These are phyloP conservation scores for Alouatta palliata DNA, from an alignment of 2,113 vertebrate species.

Conservation along the genomic window DNA sequence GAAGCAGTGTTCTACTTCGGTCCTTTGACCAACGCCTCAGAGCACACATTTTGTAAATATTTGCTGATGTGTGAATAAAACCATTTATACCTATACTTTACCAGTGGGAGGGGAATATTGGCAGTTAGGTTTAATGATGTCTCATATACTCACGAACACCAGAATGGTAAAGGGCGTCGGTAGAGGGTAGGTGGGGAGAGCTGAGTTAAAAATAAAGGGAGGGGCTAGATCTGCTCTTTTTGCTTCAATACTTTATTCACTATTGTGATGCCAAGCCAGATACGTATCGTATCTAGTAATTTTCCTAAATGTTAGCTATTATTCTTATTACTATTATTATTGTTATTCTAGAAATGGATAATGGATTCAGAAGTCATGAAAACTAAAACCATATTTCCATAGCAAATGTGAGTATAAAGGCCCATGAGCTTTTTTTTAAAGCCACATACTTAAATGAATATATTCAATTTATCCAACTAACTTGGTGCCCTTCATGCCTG, in stretches of 20 bases:
- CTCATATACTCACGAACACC: neutral
- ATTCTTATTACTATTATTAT: slow-evolving; percentile 31
- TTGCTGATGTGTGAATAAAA: slow-evolving; percentile 39
- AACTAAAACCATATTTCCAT: slow-evolving; percentile 32
- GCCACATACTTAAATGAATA: neutral
- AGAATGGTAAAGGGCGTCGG: neutral
- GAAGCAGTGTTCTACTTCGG: neutral
- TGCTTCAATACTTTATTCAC: neutral
- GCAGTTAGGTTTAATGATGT: slow-evolving; percentile 36
- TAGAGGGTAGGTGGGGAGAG: neutral
- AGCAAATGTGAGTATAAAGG: neutral
- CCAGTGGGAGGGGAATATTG: slow-evolving; percentile 42
- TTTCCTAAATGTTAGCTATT: slow-evolving; percentile 40
- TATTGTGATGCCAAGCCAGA: neutral
- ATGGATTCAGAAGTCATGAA: slow-evolving; percentile 47
- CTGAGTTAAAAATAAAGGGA: neutral
- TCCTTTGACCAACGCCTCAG: neutral
- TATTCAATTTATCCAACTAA: slow-evolving; percentile 31
- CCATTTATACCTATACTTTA: neutral
- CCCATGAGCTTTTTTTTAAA: neutral
- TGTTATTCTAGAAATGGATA: slow-evolving; percentile 38
- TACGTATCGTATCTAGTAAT: neutral
- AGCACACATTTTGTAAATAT: slow-evolving; percentile 49
- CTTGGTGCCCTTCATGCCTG: neutral
- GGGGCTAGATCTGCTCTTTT: neutral